Evolutionary conservation across 2,113 vertebrate species (phyloP).

Genomic region (Malurus cyaneus): DNA sequence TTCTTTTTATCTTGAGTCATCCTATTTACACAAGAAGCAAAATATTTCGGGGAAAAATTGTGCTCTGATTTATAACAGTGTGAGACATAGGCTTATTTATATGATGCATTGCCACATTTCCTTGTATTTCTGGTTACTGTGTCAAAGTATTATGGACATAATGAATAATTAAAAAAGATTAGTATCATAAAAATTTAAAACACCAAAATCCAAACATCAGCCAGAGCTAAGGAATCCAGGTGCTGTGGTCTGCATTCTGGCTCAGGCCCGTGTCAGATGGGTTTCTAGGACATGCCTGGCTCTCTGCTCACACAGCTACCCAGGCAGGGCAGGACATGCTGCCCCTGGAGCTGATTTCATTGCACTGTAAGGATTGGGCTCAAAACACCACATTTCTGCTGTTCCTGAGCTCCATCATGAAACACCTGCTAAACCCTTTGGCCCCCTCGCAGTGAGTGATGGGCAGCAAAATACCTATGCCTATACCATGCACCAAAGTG

Average conservation of each 20-base stretch:
- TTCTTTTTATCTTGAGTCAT: background rate
- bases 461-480: fast-evolving
- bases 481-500: fast-evolving
- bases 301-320: background rate
- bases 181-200: background rate
- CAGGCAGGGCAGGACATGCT: background rate
- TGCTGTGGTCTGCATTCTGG: background rate
- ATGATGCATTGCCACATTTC: background rate
- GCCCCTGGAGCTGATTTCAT: background rate
- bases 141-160: background rate
- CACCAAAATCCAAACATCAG: background rate
- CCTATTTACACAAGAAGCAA: background rate
- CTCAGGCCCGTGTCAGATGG: too few species aligned
- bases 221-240: background rate
- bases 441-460: background rate
- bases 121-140: background rate
- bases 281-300: background rate
- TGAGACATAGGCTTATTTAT: background rate
- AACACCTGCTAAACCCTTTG: background rate
- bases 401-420: fast-evolving
- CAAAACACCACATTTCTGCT: background rate
- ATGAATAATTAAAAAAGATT: background rate
- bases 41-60: background rate
- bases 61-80: background rate
- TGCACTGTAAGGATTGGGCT: fast-evolving